These are phyloP conservation scores for Beris morrisii DNA, from an alignment of 2,888 invertebrate species.

Conservation along the genomic window DNA sequence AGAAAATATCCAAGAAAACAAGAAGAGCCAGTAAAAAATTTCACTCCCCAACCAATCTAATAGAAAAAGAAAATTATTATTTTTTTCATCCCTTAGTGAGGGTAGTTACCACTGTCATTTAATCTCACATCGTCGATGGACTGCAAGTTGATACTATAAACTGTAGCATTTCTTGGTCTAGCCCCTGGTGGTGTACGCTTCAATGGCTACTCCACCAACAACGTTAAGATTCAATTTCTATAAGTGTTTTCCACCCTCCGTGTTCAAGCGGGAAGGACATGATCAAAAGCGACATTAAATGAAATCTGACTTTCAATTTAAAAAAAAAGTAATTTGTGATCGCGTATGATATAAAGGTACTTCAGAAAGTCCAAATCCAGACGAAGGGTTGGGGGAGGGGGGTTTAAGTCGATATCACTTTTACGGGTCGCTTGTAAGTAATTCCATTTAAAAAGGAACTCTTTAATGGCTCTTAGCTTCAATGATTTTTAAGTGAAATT, in stretches of 20 bases:
- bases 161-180: no score
- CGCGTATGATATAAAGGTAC: neutral
- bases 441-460: neutral
- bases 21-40: no score
- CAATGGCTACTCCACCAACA: no score
- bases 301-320: conserved; percentile 18
- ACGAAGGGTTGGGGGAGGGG: neutral
- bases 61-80: no score
- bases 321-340: conserved; percentile 18
- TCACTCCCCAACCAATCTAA: no score
- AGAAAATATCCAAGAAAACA: no score
- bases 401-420: neutral
- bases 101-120: no score
- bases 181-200: no score
- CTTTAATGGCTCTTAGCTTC: neutral
- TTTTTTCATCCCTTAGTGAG: no score
- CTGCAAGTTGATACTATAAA: no score
- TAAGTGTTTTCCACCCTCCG: conserved; percentile 15
- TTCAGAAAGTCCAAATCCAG: neutral
- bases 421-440: neutral
- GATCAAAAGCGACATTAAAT: conserved; percentile 14
- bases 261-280: neutral
- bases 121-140: no score
- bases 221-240: conserved; percentile 17
- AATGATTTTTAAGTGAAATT: neutral